Percentiles rank a stretch among this genome's conserved stretches.
Conservation (phyloP, 2,113 vertebrate species). For the Tachycineta bicolor region DNA sequence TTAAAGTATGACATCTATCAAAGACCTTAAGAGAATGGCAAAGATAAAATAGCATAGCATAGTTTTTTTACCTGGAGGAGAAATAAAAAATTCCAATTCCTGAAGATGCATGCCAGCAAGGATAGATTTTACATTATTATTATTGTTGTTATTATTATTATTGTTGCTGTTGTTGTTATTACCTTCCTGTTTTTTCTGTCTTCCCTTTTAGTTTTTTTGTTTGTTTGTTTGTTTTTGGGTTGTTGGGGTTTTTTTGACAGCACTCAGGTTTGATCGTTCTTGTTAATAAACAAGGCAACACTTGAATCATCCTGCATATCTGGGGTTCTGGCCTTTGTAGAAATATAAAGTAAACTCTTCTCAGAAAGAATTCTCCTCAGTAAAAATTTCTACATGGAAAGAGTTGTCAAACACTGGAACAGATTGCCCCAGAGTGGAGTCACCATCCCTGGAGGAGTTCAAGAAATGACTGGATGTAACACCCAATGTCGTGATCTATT, state of each 20-base stretch:
- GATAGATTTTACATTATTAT: background rate
- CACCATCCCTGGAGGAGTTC: background rate
- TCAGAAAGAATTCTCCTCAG: background rate
- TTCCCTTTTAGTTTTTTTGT: background rate
- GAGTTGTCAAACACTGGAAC: background rate
- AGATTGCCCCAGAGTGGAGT: background rate
- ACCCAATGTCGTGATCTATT: background rate
- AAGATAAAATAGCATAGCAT: constrained; percentile 1
- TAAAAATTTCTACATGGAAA: background rate
- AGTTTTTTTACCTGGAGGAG: background rate
- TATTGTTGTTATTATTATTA: background rate
- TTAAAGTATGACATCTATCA: background rate
- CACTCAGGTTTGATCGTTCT: background rate
- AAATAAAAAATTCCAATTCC: background rate
- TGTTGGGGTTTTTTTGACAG: background rate
- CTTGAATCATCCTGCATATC: background rate
- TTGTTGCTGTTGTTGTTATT: background rate
- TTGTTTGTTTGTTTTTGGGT: background rate
- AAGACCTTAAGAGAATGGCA: background rate
- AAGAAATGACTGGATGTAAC: background rate
- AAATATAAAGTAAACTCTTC: background rate
- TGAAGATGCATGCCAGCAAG: background rate
- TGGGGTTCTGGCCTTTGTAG: background rate
- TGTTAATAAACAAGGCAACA: background rate
- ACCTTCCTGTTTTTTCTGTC: background rate